Base-by-base conservation (phyloP, 2,113 vertebrate genomes). In the Vulpes vulpes region DNA sequence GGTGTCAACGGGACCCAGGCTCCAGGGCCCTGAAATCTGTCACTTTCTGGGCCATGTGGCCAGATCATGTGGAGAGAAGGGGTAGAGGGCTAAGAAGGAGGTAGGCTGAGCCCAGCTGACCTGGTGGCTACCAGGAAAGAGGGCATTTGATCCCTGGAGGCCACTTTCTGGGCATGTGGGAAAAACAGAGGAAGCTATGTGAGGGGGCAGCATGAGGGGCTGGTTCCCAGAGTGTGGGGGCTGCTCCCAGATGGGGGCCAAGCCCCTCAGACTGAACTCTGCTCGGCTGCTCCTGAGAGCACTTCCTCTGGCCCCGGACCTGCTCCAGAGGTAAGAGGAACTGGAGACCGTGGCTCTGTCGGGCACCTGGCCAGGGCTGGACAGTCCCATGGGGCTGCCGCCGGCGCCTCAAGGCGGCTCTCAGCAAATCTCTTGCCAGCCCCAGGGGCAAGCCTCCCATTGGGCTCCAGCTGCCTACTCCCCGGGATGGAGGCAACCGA, bases 291-390 rank as follows among this genome's bases (percentile, higher is more conserved):
- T 89, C 85, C 64, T 4, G 27, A 43, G 85, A 73, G 62, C 87
- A 53, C 83, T 97, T 87, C 96, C 89, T 79, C 35, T 64, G 59
- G 95, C 83, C 78, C 35, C 91, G 17, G 83, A 76, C 71, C 94
- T 64, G 82, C 71, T 74, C 60, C 38, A 4, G 59, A 53, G 71
- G 23, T 0, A 32, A 65, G 53, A 74, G 32, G 65, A 67, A 57
- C 0, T 0, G 3, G 55, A 94, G 65, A 43, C 71, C n/a, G 10
- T 59, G 71, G 89, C 53, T 82, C 67, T 0, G 15, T 10, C 71
- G 43, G 80, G 91, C 4, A 0, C 57, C 64, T 15, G 57, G 35
- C 62, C 79, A 25, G 81, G 43, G 51, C 84, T 49, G 55, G 55
- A 35, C 3, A 6, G 49, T 67, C 20, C 35, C 35, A 12, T 3